Base-by-base conservation (phyloP, 1,140 invertebrate species). In the Eurosta solidaginis region DNA sequence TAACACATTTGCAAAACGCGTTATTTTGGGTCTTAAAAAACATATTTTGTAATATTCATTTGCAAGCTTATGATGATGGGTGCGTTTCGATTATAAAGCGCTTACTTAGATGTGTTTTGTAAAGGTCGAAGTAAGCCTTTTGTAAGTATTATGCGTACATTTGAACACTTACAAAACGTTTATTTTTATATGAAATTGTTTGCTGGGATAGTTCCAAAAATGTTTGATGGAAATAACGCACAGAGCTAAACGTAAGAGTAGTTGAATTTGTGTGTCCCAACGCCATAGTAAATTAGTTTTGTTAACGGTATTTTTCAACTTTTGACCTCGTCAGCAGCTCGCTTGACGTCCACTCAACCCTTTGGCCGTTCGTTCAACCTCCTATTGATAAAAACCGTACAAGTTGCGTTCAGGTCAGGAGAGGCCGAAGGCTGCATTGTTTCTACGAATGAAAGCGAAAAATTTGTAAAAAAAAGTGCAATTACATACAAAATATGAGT, bases 301-400 rank as follows among this genome's bases (percentile, higher is more conserved):
- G 54, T 59, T 59, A 59, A 59, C 54, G 54, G 54, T 14, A 59
- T 33, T 59, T 59, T 59, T 59, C 54, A 59, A 59, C 54, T 59
- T 59, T 59, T 59, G 54, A 59, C 54, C 54, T 59, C 54, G 54
- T 59, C 54, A 59, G 54, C 54, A 59, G 33, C 54, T 59, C 54
- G 27, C 54, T 22, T n/a, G 33, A 59, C 54, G 54, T 17, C 25
- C 54, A 59, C 45, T 49, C 45, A 17, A 17, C 45, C 45, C 12
- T n/a, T 49, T n/a, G 45, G 10, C 22, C 50, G 22, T 25, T 20
- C 50, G 50, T 2, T 29, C 45, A 17, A 17, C 10, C 45, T 4
- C 45, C 12, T 4, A 59, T 22, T 36, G 25, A 36, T 33, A 33
- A 27, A 0, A 59, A 17, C 50, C 54, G 27, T 14, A n/a, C 29